These are phyloP conservation scores for Acrossocheilus wenchowensis DNA, from an alignment of 2,797 vertebrate species.

Conservation along the genomic window DNA sequence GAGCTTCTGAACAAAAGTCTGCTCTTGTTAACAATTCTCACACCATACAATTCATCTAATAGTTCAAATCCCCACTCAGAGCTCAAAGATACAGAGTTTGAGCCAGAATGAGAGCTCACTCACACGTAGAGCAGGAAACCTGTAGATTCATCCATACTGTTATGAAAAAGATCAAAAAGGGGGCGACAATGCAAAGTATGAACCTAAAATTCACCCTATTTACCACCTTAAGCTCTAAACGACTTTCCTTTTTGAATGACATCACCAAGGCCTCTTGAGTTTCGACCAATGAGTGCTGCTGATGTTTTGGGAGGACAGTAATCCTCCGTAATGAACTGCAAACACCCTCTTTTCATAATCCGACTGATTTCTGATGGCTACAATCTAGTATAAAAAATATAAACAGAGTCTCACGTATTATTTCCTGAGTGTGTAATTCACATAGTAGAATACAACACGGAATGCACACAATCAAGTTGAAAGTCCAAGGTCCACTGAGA, in stretches of 20 bases:
- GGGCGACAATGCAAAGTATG: neutral
- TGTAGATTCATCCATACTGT: neutral
- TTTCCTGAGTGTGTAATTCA: neutral
- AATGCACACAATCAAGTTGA: neutral
- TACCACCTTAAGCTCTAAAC: neutral
- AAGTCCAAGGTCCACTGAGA: neutral
- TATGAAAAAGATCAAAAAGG: slow-evolving; percentile 17
- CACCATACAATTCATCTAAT: slow-evolving; percentile 41
- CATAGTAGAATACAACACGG: neutral
- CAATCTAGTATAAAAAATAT: neutral
- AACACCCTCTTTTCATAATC: neutral
- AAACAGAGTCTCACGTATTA: neutral
- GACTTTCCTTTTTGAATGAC: neutral
- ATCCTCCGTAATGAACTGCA: neutral
- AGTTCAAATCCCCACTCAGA: slow-evolving; percentile 6
- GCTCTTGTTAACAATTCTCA: slow-evolving; percentile 64
- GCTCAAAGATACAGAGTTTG: neutral
- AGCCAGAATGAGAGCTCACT: slow-evolving; percentile 14
- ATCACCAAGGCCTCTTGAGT: neutral
- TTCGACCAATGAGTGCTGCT: neutral
- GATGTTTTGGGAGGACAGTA: neutral
- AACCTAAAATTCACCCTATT: neutral
- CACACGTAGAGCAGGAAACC: neutral
- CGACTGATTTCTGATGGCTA: neutral
- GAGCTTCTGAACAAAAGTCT: slow-evolving; percentile 67